phyloP scores from a whole-genome alignment of 2,797 vertebrate genomes.

The Fistularia tabacaria region DNA sequence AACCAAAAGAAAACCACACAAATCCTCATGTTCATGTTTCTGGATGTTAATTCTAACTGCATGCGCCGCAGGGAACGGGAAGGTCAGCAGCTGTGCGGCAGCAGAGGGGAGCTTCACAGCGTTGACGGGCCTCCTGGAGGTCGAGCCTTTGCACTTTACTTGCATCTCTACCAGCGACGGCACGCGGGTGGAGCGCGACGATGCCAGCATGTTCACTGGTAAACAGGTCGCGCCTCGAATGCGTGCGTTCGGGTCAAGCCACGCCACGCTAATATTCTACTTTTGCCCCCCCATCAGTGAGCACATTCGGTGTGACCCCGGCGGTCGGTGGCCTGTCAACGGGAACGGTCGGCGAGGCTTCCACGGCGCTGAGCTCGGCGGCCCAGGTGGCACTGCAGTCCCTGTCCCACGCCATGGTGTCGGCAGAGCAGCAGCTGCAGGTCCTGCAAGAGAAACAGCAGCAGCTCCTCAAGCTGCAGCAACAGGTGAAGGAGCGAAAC shows the following conservation, averaged over 20 bases:
- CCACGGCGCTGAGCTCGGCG: slow-evolving; percentile 95
- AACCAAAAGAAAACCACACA: no score
- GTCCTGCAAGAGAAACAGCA: slow-evolving; percentile 99
- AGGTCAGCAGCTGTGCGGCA: slow-evolving; percentile 90
- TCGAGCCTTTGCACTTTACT: slow-evolving; percentile 96
- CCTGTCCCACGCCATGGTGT: slow-evolving; percentile 99
- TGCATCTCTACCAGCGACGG: slow-evolving; percentile 99
- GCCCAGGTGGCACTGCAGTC: slow-evolving; percentile 99
- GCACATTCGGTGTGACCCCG: slow-evolving; percentile 96
- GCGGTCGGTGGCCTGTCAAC: slow-evolving; percentile 92
- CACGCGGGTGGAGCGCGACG: slow-evolving; percentile 97
- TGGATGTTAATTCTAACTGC: background rate
- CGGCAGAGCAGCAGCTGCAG: slow-evolving; percentile 98
- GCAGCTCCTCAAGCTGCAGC: slow-evolving; percentile 98
- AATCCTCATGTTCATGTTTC: no score
- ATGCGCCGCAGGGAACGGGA: slow-evolving; percentile 83
- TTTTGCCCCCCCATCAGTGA: slow-evolving; percentile 77
- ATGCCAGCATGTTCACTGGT: slow-evolving; percentile 98
- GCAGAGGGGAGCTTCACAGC: slow-evolving; percentile 99
- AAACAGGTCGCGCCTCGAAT: background rate
- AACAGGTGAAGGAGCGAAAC: slow-evolving; percentile 82
- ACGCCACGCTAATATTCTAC: background rate
- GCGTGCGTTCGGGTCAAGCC: background rate
- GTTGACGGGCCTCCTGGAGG: slow-evolving; percentile 94
- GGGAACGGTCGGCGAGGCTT: slow-evolving; percentile 91